Conservation (phyloP, 2,888 invertebrate species). For the Acanthococcus lagerstroemiae region DNA sequence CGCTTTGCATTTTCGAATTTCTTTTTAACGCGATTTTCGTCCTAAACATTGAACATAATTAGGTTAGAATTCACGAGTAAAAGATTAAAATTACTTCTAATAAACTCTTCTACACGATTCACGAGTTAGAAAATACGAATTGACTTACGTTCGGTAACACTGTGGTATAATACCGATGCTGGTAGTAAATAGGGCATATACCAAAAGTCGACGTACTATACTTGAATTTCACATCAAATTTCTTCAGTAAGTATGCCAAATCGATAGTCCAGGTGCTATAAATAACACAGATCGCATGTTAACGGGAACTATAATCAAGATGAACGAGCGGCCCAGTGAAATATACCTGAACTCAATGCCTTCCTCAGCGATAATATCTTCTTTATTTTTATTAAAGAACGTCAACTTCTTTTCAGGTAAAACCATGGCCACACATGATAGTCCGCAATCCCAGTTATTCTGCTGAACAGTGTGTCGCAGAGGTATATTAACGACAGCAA, state of each 20-base stretch:
- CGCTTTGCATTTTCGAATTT: conserved; percentile 19
- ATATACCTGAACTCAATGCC: conserved; percentile 20
- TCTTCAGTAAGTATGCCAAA: conserved; percentile 22
- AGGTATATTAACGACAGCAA: neutral
- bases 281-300: neutral
- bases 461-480: conserved; percentile 10
- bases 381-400: conserved; percentile 15
- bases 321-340: neutral
- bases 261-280: conserved; percentile 23
- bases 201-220: conserved; percentile 20
- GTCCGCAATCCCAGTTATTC: conserved; percentile 21
- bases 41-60: conserved; percentile 1
- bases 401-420: conserved; percentile 12
- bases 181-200: conserved; percentile 23
- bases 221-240: conserved; percentile 16
- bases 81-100: too few relatives aligned
- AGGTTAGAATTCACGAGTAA: too few relatives aligned
- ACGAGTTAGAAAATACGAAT: too few relatives aligned
- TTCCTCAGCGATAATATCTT: conserved; percentile 18
- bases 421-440: conserved; percentile 26
- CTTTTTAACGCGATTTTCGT: conserved; percentile 13
- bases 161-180: conserved; percentile 17
- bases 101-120: too few relatives aligned
- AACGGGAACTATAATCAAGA: neutral
- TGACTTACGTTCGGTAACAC: conserved; percentile 18